Evolutionary conservation across 2,797 vertebrate species (phyloP), one percentile per base, ranked within the genome.

Genomic region (Leuciscus waleckii): DNA sequence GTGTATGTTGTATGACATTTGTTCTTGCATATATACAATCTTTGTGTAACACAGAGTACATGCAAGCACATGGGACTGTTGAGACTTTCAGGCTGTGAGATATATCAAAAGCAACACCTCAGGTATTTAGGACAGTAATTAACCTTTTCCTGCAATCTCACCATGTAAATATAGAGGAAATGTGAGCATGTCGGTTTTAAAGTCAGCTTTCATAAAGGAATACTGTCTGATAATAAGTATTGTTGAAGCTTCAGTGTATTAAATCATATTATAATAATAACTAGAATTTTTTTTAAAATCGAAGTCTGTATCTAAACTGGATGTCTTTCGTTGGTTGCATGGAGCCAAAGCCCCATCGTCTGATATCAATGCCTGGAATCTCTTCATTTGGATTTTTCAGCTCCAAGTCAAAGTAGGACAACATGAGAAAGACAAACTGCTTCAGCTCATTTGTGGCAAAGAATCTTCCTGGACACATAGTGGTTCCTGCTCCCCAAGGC

Each of bases 401-500:
- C 92, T 99, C 96, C 89, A 99, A 88, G 0, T 99, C 97, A 83
- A 96, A 99, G 79, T 96, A 94, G 3, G 88, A 91, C 76, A 99
- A 21, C 96, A 98, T 95, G 79, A 99, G 90, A 87, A 98, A 97
- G 61, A 93, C 84, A 91, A 98, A 98, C 85, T 97, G 94, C 41
- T 99, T 99, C 7, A 99, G 92, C 93, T 99, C 97, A 19, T 94
- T 95, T 0, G 91, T 84, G 56, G 97, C 97, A 0, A 99, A 97
- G 91, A 97, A 98, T 2, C 97, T 92, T 0, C 97, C 98, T 0
- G 97, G 98, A 67, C 97, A 99, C 89, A 95, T 97, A 84, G 96
- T 96, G 41, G 94, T 87, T 0, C 97, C 97, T 0, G 96, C 95
- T 0, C 97, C 97, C 97, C 97, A 99, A 0, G 97, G 97, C 97